phyloP scores from a whole-genome alignment of 2,888 invertebrate genomes.

The Ethmia dodecea region DNA sequence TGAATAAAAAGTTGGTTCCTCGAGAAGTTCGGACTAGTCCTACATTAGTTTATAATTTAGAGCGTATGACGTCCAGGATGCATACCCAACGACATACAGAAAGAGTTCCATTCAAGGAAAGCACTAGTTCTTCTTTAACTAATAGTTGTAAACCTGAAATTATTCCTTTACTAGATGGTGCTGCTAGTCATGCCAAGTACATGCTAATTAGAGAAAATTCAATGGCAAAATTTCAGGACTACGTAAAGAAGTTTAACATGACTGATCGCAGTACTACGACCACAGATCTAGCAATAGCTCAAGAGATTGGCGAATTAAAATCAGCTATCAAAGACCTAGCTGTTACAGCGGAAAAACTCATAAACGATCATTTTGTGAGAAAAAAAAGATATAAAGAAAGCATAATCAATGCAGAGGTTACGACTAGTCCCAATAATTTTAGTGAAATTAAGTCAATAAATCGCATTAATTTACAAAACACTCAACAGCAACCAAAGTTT shows the following conservation, averaged over 20 bases:
- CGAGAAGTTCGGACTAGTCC: slow-evolving; percentile 8
- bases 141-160: slow-evolving; percentile 28
- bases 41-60: slow-evolving; percentile 11
- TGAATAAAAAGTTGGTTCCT: slow-evolving; percentile 5
- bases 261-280: slow-evolving; percentile 24
- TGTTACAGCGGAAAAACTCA: slow-evolving; percentile 37
- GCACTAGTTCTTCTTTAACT: slow-evolving; percentile 7
- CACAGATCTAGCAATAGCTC: slow-evolving; percentile 28
- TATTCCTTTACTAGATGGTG: slow-evolving; percentile 47
- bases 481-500: slow-evolving; percentile 13
- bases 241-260: slow-evolving; percentile 6
- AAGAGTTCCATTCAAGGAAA: slow-evolving; percentile 1
- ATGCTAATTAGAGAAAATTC: slow-evolving; percentile 30
- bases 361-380: slow-evolving; percentile 27
- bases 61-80: background rate
- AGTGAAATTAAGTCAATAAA: slow-evolving; percentile 4
- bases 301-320: slow-evolving; percentile 48
- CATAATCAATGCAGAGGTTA: background rate
- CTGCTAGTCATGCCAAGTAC: slow-evolving; percentile 42
- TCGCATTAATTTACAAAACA: too few relatives aligned
- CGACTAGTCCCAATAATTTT: slow-evolving; percentile 12
- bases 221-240: slow-evolving; percentile 17
- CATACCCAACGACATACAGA: slow-evolving; percentile 1
- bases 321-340: slow-evolving; percentile 42
- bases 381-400: slow-evolving; percentile 18